Conservation (phyloP, 1,140 invertebrate genomes). For the Megathymus violae region DNA sequence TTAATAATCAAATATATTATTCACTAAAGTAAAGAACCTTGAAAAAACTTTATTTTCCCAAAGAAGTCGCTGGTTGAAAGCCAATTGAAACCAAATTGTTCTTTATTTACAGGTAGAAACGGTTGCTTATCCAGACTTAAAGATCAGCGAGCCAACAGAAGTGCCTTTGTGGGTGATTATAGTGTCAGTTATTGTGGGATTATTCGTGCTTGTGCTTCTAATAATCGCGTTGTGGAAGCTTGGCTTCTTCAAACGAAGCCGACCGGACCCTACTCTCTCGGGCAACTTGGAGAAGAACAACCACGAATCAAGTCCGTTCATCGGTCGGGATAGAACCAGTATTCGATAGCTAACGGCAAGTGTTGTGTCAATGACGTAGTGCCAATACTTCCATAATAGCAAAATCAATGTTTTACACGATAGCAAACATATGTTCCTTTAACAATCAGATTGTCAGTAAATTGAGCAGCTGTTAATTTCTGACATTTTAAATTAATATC, state of each 20-base stretch:
- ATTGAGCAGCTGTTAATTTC: too few species aligned
- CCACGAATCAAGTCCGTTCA: constrained; percentile 86
- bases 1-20: too few species aligned
- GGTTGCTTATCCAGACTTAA: constrained; percentile 90
- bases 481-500: too few species aligned
- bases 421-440: too few species aligned
- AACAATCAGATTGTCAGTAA: too few species aligned
- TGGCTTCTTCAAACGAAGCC: constrained; percentile 94
- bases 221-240: constrained; percentile 92
- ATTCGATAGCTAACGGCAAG: constrained; percentile 63
- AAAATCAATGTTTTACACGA: too few species aligned
- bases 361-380: constrained; percentile 12
- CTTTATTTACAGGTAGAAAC: constrained; percentile 88
- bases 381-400: too few species aligned
- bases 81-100: constrained; percentile 32
- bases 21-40: too few species aligned
- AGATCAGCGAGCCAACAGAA: constrained; percentile 87
- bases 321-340: constrained; percentile 70
- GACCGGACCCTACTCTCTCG: constrained; percentile 91
- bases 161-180: constrained; percentile 94
- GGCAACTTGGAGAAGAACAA: constrained; percentile 92
- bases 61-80: background rate
- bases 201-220: constrained; percentile 90
- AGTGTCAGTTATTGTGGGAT: constrained; percentile 90
- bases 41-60: too few species aligned